These are phyloP conservation scores for Melangyna quadrimaculata DNA, from an alignment of 2,888 invertebrate genomes.

Conservation along the genomic window DNA sequence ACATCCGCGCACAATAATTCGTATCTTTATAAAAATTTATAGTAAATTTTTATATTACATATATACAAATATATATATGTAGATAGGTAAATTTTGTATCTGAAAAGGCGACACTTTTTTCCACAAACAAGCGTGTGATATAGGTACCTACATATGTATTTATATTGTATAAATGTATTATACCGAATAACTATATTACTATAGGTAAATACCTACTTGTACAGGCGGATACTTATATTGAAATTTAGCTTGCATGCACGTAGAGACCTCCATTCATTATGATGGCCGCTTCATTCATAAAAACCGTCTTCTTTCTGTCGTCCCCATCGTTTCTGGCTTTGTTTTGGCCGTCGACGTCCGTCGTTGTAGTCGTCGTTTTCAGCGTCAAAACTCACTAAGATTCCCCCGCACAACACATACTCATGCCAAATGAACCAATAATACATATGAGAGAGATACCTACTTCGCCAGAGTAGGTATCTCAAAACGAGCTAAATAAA, in stretches of 20 bases:
- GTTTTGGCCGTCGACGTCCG: slow-evolving; percentile 21
- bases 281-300: slow-evolving; percentile 78
- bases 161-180: background rate
- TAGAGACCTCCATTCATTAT: slow-evolving; percentile 77
- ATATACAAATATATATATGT: background rate
- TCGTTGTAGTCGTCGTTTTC: slow-evolving; percentile 39
- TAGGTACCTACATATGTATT: background rate
- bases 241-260: slow-evolving; percentile 73
- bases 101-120: slow-evolving; percentile 18
- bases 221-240: slow-evolving; percentile 43
- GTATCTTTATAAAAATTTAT: background rate
- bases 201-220: slow-evolving; percentile 22
- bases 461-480: slow-evolving; percentile 74
- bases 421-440: slow-evolving; percentile 22
- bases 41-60: background rate
- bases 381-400: slow-evolving; percentile 55
- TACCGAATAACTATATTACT: background rate
- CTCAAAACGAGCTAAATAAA: slow-evolving; percentile 53
- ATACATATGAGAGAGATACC: slow-evolving; percentile 54
- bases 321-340: slow-evolving; percentile 44
- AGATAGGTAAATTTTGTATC: slow-evolving; percentile 41
- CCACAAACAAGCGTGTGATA: background rate
- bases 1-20: slow-evolving; percentile 29
- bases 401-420: slow-evolving; percentile 38
- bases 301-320: slow-evolving; percentile 74